These are phyloP conservation scores for Linyphia triangularis DNA, from an alignment of 2,888 invertebrate genomes.

Conservation along the genomic window DNA sequence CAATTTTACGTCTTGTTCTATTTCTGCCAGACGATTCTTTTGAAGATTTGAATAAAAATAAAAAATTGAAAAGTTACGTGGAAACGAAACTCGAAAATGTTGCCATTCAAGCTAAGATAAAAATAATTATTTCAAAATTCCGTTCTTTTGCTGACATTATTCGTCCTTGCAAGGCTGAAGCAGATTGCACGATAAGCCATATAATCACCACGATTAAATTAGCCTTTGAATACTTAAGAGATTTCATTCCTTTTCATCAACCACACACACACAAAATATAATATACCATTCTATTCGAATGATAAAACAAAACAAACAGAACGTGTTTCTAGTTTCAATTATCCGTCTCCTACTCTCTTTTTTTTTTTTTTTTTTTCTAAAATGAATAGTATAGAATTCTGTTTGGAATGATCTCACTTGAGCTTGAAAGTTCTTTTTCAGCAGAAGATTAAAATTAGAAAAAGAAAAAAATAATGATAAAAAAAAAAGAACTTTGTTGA, in stretches of 20 bases:
- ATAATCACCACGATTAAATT: background rate
- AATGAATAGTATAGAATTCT: constrained; percentile 40
- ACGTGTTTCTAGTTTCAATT: constrained; percentile 23
- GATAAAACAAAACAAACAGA: background rate
- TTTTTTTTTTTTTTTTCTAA: background rate
- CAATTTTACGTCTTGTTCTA: too few species aligned
- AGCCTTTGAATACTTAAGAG: background rate
- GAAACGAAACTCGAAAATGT: too few species aligned
- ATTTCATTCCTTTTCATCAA: background rate
- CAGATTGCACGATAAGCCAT: constrained; percentile 20
- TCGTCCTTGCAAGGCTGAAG: constrained; percentile 56
- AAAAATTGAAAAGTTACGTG: background rate
- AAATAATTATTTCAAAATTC: background rate
- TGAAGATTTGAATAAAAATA: too few species aligned
- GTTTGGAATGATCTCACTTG: constrained; percentile 10
- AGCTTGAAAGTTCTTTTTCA: background rate
- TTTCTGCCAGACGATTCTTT: too few species aligned
- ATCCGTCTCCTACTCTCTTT: background rate
- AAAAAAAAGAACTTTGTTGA: constrained; percentile 45
- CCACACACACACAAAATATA: constrained; percentile 17
- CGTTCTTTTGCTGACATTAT: constrained; percentile 2
- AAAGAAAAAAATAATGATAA: background rate
- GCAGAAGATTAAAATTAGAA: constrained; percentile 11
- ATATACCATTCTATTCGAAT: background rate
- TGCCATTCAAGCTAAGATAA: background rate